Base-by-base conservation (phyloP, 1,140 invertebrate genomes). In the Bombus haemorrhoidalis region DNA sequence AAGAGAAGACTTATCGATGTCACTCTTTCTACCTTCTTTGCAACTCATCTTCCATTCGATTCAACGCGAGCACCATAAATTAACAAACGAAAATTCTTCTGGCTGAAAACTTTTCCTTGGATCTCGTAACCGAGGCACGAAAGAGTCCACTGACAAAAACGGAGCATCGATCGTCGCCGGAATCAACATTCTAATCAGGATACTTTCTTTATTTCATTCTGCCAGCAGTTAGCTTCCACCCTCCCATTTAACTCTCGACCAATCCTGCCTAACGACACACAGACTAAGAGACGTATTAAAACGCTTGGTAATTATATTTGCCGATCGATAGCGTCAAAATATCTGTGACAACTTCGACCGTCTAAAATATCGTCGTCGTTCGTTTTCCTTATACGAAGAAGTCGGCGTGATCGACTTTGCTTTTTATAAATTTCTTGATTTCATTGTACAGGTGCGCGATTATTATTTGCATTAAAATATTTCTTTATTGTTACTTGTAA, bases 151-250 rank as follows among this genome's bases (percentile, higher is more conserved):
- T 0, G 62, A 39, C 32, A 57, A 68, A 53, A 53, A 57, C 25
- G 37, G 8, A n/a, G 28, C 53, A 81, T 80, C 68, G 77, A 72
- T 79, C 81, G 74, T 47, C 28, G 9, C 10, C 53, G 78, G 77
- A 53, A 85, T 85, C 77, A 80, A 85, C 83, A 81, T 85, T 72
- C 77, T 57, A 71, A 81, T 64, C 83, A 69, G 68, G 64, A 72
- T 64, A 41, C 57, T 13, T 28, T 43, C 62, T 43, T 32, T 9
- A 34, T 71, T 77, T 79, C 71, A 79, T 83, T 22, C 34, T 13
- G 25, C 32, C 10, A 37, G 34, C 68, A 73, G 47, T n/a, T 57
- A 59, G 39, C 34, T 25, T 32, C 28, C 34, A 32, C 10, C 25
- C 37, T 41, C n/a, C 13, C 25, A 37, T 28, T 76, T 73, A 5